phyloP scores from a whole-genome alignment of 2,113 vertebrate genomes.

The Cyphomyrus discorhynchus region DNA sequence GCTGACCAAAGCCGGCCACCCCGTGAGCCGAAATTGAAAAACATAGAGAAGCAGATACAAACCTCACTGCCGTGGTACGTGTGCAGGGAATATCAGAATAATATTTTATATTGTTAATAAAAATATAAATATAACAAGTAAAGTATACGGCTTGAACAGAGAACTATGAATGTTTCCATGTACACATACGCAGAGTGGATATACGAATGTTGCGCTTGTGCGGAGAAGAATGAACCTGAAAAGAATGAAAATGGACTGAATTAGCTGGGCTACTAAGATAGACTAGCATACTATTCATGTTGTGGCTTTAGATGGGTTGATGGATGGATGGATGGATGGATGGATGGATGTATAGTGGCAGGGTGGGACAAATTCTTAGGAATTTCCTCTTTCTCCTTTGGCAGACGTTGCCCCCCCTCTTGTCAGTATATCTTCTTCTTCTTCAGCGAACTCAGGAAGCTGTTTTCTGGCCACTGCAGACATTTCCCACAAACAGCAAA shows the following conservation, averaged over 20 bases:
- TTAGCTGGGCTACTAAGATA: neutral
- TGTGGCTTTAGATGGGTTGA: neutral
- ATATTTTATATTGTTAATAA: too few relatives aligned
- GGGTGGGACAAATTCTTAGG: neutral
- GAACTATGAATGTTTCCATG: too few relatives aligned
- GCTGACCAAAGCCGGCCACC: too few relatives aligned
- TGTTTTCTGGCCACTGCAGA: neutral
- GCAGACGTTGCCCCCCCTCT: neutral
- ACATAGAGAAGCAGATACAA: too few relatives aligned
- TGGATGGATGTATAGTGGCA: neutral
- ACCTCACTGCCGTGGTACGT: too few relatives aligned
- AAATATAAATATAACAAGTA: too few relatives aligned
- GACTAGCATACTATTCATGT: neutral
- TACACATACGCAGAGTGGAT: too few relatives aligned
- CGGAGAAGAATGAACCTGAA: too few relatives aligned
- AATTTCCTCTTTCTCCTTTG: neutral
- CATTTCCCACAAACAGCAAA: neutral
- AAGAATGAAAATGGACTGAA: neutral
- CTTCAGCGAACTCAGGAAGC: neutral
- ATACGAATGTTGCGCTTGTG: too few relatives aligned
- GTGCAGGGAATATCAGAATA: too few relatives aligned
- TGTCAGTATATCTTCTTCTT: neutral
- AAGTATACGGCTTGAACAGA: too few relatives aligned
- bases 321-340: neutral
- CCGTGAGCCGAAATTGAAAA: too few relatives aligned